These are phyloP conservation scores for Mastacembelus armatus DNA, from an alignment of 2,797 vertebrate species.

Conservation along the genomic window DNA sequence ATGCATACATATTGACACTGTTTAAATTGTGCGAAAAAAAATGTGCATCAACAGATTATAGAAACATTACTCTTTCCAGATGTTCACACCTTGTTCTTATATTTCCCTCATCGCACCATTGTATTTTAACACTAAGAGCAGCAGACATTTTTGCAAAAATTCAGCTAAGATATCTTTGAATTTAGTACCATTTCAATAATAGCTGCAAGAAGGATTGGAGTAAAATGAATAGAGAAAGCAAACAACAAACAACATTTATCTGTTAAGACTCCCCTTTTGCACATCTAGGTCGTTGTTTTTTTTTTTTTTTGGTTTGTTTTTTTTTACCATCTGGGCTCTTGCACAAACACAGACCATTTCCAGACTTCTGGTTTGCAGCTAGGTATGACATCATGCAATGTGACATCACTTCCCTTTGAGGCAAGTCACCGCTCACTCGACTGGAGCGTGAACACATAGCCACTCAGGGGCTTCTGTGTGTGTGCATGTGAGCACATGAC, in stretches of 20 bases:
- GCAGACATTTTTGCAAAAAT: background rate
- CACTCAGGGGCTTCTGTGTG: slow-evolving; percentile 42
- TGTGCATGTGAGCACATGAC: slow-evolving; percentile 65
- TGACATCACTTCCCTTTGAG: slow-evolving; percentile 80
- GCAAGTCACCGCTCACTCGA: slow-evolving; percentile 72
- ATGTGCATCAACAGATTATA: too few relatives aligned
- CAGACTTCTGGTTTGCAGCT: slow-evolving; percentile 54
- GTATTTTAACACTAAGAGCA: background rate
- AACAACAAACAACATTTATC: background rate
- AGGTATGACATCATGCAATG: slow-evolving; percentile 73
- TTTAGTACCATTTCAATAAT: background rate
- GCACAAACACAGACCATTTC: slow-evolving; percentile 57
- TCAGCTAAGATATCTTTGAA: background rate
- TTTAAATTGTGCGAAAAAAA: too few relatives aligned
- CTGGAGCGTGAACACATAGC: slow-evolving; percentile 69
- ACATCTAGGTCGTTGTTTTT: slow-evolving; percentile 56
- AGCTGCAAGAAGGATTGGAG: background rate
- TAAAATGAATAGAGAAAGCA: background rate
- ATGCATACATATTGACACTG: too few relatives aligned
- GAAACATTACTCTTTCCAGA: background rate
- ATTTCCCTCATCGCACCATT: background rate
- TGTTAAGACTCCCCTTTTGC: slow-evolving; percentile 37
- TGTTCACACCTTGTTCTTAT: background rate
- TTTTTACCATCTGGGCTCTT: slow-evolving; percentile 51
- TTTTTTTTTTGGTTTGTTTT: slow-evolving; percentile 34